Conservation (phyloP, 2,113 vertebrate species). For the Scartelaos histophorus region DNA sequence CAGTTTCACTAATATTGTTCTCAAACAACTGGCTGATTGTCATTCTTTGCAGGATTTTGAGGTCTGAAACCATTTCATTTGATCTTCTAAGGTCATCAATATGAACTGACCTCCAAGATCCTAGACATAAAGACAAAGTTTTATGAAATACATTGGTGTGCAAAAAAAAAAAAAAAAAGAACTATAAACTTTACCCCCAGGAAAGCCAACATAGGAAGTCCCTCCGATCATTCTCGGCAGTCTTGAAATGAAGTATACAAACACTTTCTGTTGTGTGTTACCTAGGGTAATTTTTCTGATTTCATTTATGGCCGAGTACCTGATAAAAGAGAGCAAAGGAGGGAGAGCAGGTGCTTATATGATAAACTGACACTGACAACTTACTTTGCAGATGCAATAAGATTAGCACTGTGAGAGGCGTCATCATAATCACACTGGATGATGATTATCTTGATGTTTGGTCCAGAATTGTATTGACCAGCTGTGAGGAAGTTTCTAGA, state of each 20-base stretch:
- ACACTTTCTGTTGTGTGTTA: slow-evolving; percentile 58
- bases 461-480: slow-evolving; percentile 6
- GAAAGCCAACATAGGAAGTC: slow-evolving; percentile 86
- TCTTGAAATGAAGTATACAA: slow-evolving; percentile 91
- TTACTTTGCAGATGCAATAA: slow-evolving; percentile 92
- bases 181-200: slow-evolving; percentile 80
- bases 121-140: slow-evolving; percentile 62
- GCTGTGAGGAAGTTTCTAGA: slow-evolving; percentile 78
- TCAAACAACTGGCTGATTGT: slow-evolving; percentile 90
- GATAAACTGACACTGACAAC: slow-evolving; percentile 31
- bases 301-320: slow-evolving; percentile 90
- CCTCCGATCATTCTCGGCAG: slow-evolving; percentile 87
- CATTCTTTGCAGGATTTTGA: slow-evolving; percentile 84
- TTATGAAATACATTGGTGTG: neutral
- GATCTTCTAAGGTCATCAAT: slow-evolving; percentile 92
- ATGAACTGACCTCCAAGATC: slow-evolving; percentile 90
- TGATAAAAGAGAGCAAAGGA: slow-evolving; percentile 47
- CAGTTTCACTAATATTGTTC: slow-evolving; percentile 32
- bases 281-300: slow-evolving; percentile 81
- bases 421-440: slow-evolving; percentile 91
- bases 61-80: slow-evolving; percentile 83
- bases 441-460: slow-evolving; percentile 82
- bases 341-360: neutral
- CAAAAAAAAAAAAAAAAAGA: neutral
- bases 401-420: slow-evolving; percentile 80